Conservation (phyloP, 2,888 invertebrate genomes). For the Falcaria lacertinaria region DNA sequence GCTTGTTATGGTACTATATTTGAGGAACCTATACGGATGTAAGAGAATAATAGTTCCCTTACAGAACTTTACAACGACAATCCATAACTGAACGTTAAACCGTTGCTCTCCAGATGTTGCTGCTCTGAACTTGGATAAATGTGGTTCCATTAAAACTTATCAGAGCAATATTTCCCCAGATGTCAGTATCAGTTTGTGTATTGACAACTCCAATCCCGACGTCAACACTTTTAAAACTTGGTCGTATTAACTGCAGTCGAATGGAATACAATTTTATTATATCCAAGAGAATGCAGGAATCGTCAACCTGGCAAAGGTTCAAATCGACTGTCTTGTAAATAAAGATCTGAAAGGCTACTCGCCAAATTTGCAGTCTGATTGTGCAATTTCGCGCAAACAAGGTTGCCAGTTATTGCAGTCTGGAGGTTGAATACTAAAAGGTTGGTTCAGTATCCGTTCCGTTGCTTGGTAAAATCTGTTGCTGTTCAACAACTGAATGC, state of each 20-base stretch:
- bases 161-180: slow-evolving; percentile 5
- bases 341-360: slow-evolving; percentile 26
- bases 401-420: slow-evolving; percentile 16
- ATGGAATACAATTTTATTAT: not conserved
- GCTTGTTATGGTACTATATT: no score
- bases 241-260: slow-evolving; percentile 1
- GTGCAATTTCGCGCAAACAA: slow-evolving; percentile 35
- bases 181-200: slow-evolving; percentile 19
- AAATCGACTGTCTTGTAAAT: slow-evolving; percentile 47
- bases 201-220: slow-evolving; percentile 26
- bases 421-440: not conserved
- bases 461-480: not conserved
- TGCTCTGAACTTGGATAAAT: not conserved
- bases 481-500: no score
- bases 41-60: not conserved
- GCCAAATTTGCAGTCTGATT: slow-evolving; percentile 33
- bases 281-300: not conserved
- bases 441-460: not conserved
- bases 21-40: no score
- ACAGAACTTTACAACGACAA: not conserved
- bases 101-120: not conserved
- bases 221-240: slow-evolving; percentile 24
- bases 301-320: slow-evolving; percentile 45
- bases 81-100: not conserved
- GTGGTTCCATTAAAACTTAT: slow-evolving; percentile 5